Conservation (phyloP, 2,797 vertebrate genomes). For the Etheostoma nigrum region DNA sequence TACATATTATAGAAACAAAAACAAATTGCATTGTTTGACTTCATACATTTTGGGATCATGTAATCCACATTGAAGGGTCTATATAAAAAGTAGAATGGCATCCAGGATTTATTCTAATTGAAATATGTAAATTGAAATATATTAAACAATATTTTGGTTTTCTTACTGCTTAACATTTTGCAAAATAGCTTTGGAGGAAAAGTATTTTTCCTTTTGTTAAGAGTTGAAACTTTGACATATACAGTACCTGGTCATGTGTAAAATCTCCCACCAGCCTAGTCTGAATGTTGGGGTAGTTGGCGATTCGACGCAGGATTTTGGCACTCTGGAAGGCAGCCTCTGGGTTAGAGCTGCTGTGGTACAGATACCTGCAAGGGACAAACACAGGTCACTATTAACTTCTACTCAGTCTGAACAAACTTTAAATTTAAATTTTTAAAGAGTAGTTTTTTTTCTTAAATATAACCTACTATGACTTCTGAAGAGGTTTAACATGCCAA, state of each 20-base stretch:
- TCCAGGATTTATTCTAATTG: neutral
- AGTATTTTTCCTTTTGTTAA: neutral
- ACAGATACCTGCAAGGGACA: slow-evolving; percentile 88
- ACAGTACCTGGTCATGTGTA: slow-evolving; percentile 92
- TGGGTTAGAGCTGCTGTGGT: slow-evolving; percentile 93
- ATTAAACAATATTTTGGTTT: neutral
- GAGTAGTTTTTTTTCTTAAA: neutral
- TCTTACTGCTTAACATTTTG: neutral
- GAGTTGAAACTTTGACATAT: neutral
- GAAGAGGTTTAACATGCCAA: neutral
- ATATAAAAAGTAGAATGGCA: neutral
- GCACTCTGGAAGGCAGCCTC: slow-evolving; percentile 96
- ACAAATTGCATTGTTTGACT: neutral
- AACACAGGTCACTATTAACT: neutral
- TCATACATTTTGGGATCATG: neutral
- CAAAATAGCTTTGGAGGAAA: neutral
- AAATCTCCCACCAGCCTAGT: slow-evolving; percentile 96
- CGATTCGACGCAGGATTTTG: slow-evolving; percentile 94
- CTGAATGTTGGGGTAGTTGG: slow-evolving; percentile 96
- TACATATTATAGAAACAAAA: neutral
- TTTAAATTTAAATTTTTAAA: neutral
- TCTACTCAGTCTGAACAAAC: neutral
- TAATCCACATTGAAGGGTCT: neutral
- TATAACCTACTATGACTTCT: neutral
- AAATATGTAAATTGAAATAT: neutral